A percentile compares a stretch with the other conserved stretches of the same genome.
These are phyloP conservation scores for Tragelaphus oryx DNA, from an alignment of 2,797 vertebrate genomes.

Conservation along the genomic window DNA sequence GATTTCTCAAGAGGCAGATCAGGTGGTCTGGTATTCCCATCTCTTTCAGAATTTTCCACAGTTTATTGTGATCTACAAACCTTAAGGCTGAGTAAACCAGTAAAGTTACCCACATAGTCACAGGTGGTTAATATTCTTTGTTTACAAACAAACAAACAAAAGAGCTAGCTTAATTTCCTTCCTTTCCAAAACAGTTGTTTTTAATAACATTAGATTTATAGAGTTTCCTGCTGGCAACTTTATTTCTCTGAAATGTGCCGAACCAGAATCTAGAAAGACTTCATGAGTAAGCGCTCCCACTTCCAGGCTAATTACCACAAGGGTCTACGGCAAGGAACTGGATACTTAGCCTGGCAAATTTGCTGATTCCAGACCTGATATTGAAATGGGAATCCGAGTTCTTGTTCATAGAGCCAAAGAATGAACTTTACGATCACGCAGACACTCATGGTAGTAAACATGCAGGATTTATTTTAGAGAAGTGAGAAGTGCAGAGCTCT, in stretches of 20 bases:
- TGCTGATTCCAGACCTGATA: neutral
- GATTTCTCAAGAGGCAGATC: too few relatives aligned
- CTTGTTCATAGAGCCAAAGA: neutral
- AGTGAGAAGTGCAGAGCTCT: neutral
- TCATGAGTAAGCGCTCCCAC: neutral
- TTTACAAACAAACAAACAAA: neutral
- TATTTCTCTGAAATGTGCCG: constrained; percentile 23
- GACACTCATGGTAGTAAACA: neutral
- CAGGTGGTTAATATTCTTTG: neutral
- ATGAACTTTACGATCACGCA: neutral
- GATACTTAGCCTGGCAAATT: neutral
- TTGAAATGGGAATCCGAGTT: neutral
- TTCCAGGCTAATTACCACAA: constrained; percentile 12
- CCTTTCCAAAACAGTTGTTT: neutral
- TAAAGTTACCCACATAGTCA: neutral
- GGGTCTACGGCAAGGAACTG: neutral
- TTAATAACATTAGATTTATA: neutral
- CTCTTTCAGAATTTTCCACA: too few relatives aligned
- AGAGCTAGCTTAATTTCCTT: neutral
- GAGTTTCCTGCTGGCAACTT: neutral
- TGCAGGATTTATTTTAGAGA: neutral
- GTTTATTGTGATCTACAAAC: neutral
- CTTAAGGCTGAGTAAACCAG: neutral
- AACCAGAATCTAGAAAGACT: neutral
- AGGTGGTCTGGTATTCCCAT: too few relatives aligned